Evolutionary conservation across 2,888 invertebrate species (phyloP).

Genomic region (Cinara cedri): DNA sequence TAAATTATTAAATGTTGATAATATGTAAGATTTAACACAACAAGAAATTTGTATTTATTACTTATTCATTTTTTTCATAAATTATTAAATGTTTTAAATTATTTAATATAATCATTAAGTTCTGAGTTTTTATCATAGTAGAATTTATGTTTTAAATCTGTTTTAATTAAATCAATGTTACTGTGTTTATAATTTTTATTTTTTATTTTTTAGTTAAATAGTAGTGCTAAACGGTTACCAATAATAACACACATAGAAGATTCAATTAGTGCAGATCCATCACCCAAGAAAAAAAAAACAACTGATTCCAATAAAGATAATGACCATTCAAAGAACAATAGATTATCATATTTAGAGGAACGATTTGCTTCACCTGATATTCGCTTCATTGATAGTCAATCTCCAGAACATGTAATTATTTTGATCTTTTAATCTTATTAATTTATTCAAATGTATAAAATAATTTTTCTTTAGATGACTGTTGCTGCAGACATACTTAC

Average conservation of each 20-base stretch:
- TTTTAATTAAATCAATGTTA: too few species aligned
- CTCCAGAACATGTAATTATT: slow-evolving; percentile 68
- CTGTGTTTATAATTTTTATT: not conserved
- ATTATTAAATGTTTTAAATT: too few species aligned
- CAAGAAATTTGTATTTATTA: too few species aligned
- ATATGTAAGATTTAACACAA: too few species aligned
- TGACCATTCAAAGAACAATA: slow-evolving; percentile 59
- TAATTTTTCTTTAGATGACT: slow-evolving; percentile 36
- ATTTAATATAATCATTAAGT: too few species aligned
- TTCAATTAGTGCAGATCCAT: slow-evolving; percentile 68
- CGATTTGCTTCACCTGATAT: slow-evolving; percentile 72
- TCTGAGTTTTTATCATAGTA: too few species aligned
- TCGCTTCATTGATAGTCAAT: slow-evolving; percentile 81
- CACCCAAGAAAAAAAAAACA: slow-evolving; percentile 68
- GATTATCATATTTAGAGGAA: slow-evolving; percentile 72
- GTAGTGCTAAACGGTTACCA: slow-evolving; percentile 61
- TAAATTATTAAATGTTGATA: too few species aligned
- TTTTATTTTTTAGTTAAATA: slow-evolving; percentile 36
- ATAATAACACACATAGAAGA: slow-evolving; percentile 67
- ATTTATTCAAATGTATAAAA: slow-evolving; percentile 3
- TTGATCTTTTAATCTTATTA: not conserved
- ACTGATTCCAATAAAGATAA: slow-evolving; percentile 58
- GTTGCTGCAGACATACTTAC: slow-evolving; percentile 6
- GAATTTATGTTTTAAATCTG: too few species aligned
- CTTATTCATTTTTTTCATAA: too few species aligned